Conservation (phyloP, 2,113 vertebrate genomes). For the Cyprinodon variegatus region DNA sequence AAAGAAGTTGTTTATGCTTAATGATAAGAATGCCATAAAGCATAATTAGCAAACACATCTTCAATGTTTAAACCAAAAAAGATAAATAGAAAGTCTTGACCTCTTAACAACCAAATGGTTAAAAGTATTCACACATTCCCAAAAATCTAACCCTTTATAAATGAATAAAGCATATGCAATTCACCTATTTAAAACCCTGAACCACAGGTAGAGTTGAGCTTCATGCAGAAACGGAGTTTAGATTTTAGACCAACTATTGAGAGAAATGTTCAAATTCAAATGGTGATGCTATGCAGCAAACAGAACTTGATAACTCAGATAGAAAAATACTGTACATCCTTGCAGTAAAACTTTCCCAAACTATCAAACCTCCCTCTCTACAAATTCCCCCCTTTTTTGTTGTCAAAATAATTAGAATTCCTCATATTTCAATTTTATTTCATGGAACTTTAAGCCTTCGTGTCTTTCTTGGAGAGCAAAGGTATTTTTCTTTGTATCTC, state of each 20-base stretch:
- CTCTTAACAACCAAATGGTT: neutral
- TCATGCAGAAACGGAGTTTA: neutral
- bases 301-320: too few species aligned
- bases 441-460: too few species aligned
- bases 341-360: too few species aligned
- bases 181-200: neutral
- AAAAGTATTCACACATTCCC: neutral
- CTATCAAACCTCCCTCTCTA: too few species aligned
- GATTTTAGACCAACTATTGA: neutral
- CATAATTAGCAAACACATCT: neutral
- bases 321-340: too few species aligned
- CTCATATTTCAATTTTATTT: too few species aligned
- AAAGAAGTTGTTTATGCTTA: too few species aligned
- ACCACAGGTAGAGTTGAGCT: neutral
- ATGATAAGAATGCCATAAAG: neutral
- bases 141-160: neutral
- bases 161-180: neutral
- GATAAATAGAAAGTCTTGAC: neutral
- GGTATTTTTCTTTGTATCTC: too few species aligned
- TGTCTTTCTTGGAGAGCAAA: too few species aligned
- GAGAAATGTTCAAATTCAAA: neutral
- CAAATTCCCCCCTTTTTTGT: too few species aligned
- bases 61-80: neutral
- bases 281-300: neutral
- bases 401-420: too few species aligned